Evolutionary conservation across 2,797 vertebrate genomes (phyloP), one percentile per base, ranked within the genome.

Genomic region (Rachycentron canadum): DNA sequence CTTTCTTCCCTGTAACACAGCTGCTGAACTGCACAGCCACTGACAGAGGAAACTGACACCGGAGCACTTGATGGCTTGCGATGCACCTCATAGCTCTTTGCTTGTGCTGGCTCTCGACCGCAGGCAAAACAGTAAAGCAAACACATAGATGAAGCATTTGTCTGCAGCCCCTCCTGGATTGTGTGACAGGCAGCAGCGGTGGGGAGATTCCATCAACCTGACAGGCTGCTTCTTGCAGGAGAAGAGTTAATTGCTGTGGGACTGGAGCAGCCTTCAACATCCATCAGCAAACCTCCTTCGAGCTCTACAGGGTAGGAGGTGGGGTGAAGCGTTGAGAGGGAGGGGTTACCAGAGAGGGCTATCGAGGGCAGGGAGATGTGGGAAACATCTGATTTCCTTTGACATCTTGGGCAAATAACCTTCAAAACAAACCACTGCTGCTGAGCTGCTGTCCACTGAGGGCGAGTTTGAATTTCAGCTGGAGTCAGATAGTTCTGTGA

Each of bases 221-320:
- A 94, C 94, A 92, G 91, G 86, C 89, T 61, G 83, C 85, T 91
- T 93, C 91, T 93, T 93, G 89, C 83, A 85, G 88, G 72, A 93
- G 90, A 92, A 92, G 90, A 95, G 94, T 94, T 95, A 95, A 95
- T 95, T 94, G 94, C 93, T 94, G 90, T 91, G 93, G 94, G 94
- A 95, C 91, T 78, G 28, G 78, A 82, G 80, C 79, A 87, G 90
- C 87, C 86, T 91, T 95, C 93, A 85, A 88, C 89, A 94, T 94
- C 92, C 91, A 93, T 95, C 93, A 94, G 87, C 90, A 86, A 89
- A 88, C 69, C 86, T 86, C 89, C 88, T 91, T 86, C 87, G 49
- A 88, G 89, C 88, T 89, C 84, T 60, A 52, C 82, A 73, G 82
- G 84, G 89, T 88, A 91, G 89, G 86, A 90, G 90, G 90, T 90